A percentile compares a stretch with the other conserved stretches of the same genome.
These are phyloP conservation scores for Lepidurus packardi DNA, from an alignment of 1,140 invertebrate species.

Conservation along the genomic window DNA sequence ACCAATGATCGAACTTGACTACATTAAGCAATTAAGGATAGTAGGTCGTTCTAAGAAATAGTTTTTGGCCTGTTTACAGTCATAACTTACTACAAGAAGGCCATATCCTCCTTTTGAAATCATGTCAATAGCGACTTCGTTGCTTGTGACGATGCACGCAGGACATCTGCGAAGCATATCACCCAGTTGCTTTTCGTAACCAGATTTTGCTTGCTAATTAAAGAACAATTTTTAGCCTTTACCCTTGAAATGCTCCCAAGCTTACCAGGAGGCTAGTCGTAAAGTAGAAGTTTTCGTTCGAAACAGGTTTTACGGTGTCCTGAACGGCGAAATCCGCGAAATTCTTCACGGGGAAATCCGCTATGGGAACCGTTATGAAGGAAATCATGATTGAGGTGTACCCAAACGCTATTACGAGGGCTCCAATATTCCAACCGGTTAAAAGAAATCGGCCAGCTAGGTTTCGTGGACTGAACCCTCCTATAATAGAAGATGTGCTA, in stretches of 20 bases:
- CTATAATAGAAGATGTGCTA: background rate
- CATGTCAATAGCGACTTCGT: background rate
- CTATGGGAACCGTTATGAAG: background rate
- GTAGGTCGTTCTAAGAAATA: too few relatives aligned
- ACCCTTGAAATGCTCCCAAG: background rate
- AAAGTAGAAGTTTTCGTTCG: background rate
- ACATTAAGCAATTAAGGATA: too few relatives aligned
- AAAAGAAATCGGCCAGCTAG: background rate
- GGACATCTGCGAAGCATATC: background rate
- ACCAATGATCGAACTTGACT: too few relatives aligned
- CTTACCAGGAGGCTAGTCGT: background rate
- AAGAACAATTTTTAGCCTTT: background rate
- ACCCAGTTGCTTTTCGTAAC: background rate
- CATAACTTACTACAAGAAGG: background rate
- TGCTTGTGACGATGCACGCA: background rate
- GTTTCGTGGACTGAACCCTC: background rate
- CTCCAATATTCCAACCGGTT: background rate
- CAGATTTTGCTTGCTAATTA: background rate
- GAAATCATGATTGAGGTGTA: conserved; percentile 6
- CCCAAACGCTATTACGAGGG: background rate
- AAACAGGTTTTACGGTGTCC: background rate
- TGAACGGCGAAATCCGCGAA: background rate
- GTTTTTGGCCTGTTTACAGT: too few relatives aligned
- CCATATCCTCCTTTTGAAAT: background rate
- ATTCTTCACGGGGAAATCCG: background rate